These are phyloP conservation scores for Morpho achilles DNA, from an alignment of 2,888 invertebrate species.

Conservation along the genomic window DNA sequence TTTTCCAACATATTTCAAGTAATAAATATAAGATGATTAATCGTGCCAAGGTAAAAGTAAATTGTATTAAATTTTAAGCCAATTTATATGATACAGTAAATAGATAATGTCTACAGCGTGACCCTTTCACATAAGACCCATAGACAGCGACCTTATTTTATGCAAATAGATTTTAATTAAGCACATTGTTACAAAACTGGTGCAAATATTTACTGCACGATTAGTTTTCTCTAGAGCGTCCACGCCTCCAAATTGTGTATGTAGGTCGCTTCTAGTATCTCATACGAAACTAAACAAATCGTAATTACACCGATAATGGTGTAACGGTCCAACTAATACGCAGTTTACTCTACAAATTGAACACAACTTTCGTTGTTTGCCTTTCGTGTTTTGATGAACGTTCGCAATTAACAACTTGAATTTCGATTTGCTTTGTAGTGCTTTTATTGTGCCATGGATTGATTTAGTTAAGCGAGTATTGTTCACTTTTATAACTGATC, in stretches of 20 bases:
- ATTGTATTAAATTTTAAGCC: no score
- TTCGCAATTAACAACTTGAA: conserved; percentile 6
- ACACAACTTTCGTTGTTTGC: conserved; percentile 20
- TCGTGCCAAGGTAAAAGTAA: no score
- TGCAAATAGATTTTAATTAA: conserved; percentile 17
- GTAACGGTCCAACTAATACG: conserved; percentile 23
- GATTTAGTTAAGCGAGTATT: neutral
- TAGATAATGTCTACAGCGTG: no score
- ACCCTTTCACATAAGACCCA: no score
- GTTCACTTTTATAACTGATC: neutral
- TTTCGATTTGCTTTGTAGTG: conserved; percentile 2
- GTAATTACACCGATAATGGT: conserved; percentile 24
- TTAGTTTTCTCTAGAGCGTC: conserved; percentile 45
- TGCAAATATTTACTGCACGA: conserved; percentile 46
- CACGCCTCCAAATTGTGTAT: conserved; percentile 38
- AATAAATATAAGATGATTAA: no score
- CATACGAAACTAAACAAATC: conserved; percentile 16
- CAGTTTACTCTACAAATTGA: conserved; percentile 17
- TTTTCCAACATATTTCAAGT: no score
- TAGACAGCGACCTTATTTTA: neutral
- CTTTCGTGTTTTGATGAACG: conserved; percentile 13
- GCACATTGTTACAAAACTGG: conserved; percentile 32
- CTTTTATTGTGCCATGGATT: neutral
- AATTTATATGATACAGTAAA: no score
- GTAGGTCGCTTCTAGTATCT: conserved; percentile 10